phyloP scores from a whole-genome alignment of 2,113 vertebrate genomes.

The Podilymbus podiceps region DNA sequence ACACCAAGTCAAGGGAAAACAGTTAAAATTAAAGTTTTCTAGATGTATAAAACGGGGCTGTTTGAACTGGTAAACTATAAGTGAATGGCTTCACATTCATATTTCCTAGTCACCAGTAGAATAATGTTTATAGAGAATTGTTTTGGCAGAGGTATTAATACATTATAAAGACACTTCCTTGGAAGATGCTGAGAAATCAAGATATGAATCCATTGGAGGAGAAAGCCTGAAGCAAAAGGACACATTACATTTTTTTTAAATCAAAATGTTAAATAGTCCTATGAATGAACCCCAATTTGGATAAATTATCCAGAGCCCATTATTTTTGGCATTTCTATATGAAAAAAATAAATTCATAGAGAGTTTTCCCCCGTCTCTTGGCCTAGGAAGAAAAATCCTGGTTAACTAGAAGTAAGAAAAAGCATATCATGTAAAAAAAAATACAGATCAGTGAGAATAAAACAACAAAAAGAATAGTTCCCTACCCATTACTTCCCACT shows the following conservation, averaged over 20 bases:
- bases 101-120: neutral
- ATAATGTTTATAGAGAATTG: neutral
- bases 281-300: neutral
- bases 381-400: slow-evolving; percentile 19
- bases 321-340: neutral
- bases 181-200: neutral
- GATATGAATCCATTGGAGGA: neutral
- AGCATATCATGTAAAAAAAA: slow-evolving; percentile 36
- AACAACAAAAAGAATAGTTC: slow-evolving; percentile 72
- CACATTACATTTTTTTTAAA: neutral
- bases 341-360: neutral
- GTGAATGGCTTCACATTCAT: neutral
- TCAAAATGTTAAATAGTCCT: neutral
- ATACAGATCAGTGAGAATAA: slow-evolving; percentile 72
- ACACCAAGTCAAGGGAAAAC: neutral
- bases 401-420: slow-evolving; percentile 32
- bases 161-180: neutral
- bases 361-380: neutral
- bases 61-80: neutral
- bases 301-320: neutral
- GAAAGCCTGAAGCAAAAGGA: neutral
- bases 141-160: neutral
- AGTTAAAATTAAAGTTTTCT: neutral
- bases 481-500: slow-evolving; percentile 82
- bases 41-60: neutral